phyloP scores from a whole-genome alignment of 2,113 vertebrate species.

The Cebidichthys violaceus region DNA sequence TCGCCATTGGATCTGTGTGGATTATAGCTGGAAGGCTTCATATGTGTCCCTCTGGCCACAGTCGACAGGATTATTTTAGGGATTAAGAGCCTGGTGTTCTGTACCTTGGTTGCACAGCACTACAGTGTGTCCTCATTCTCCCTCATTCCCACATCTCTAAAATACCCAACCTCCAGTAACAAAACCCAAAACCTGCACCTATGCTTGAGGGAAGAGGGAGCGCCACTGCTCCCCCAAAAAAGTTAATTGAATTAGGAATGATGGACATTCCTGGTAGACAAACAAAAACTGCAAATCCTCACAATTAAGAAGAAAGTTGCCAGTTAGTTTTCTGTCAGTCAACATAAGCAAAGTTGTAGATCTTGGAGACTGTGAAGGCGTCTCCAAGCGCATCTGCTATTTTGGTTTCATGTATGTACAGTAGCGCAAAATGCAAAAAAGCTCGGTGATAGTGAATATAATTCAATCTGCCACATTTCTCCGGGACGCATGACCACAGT shows the following conservation, averaged over 20 bases:
- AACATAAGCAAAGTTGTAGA: not conserved
- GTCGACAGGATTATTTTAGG: slow-evolving; percentile 79
- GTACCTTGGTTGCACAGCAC: slow-evolving; percentile 66
- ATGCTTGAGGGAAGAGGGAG: not conserved
- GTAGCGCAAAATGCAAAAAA: not conserved
- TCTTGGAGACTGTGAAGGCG: not conserved
- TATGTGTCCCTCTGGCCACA: slow-evolving; percentile 76
- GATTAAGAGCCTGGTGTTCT: slow-evolving; percentile 78
- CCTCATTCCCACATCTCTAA: slow-evolving; percentile 38
- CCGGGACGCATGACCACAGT: not conserved
- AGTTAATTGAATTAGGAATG: not conserved
- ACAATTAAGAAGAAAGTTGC: not conserved
- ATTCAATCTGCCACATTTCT: not conserved
- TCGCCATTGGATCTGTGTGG: slow-evolving; percentile 60
- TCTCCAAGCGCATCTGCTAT: not conserved
- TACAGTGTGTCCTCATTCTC: slow-evolving; percentile 66
- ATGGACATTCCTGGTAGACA: not conserved
- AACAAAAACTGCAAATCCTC: not conserved
- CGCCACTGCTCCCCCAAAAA: not conserved
- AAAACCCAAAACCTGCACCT: slow-evolving; percentile 23
- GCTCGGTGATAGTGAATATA: not conserved
- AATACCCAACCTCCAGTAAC: slow-evolving; percentile 16
- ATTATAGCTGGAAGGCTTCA: slow-evolving; percentile 76
- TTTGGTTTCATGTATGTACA: not conserved
- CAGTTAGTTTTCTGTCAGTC: not conserved